Evolutionary conservation across 2,797 vertebrate genomes (phyloP).

Genomic region (Xyrichtys novacula): DNA sequence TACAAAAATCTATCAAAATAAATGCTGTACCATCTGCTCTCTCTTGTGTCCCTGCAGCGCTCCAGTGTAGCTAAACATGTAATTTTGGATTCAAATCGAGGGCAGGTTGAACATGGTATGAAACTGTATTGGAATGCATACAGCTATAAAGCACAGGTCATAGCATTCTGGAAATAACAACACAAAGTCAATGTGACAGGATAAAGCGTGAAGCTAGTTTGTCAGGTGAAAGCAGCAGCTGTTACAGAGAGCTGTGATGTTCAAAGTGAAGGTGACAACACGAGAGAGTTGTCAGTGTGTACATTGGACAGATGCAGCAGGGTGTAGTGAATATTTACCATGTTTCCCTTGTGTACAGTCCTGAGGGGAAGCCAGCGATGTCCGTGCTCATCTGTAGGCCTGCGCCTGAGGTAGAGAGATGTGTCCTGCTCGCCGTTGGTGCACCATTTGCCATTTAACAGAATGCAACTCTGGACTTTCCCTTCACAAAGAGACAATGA

Average conservation of each 20-base stretch:
- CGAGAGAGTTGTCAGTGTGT: constrained; percentile 16
- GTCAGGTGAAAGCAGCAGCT: constrained; percentile 38
- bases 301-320: constrained; percentile 34
- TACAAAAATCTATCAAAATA: constrained; percentile 43
- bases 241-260: not conserved
- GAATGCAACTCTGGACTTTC: constrained; percentile 88
- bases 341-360: constrained; percentile 72
- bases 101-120: not conserved
- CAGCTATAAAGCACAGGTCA: constrained; percentile 12
- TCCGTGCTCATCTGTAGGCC: constrained; percentile 74
- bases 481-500: constrained; percentile 89
- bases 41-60: constrained; percentile 5
- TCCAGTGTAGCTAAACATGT: constrained; percentile 30
- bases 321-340: constrained; percentile 74
- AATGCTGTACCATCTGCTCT: constrained; percentile 45
- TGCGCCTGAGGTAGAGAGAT: constrained; percentile 61
- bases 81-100: constrained; percentile 20
- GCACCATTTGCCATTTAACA: constrained; percentile 80
- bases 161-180: constrained; percentile 12
- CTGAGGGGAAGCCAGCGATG: constrained; percentile 47
- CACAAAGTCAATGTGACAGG: constrained; percentile 7
- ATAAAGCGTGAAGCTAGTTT: not conserved
- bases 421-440: constrained; percentile 63
- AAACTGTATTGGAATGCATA: constrained; percentile 11
- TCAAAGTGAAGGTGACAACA: constrained; percentile 16